Percentiles rank a stretch among this genome's conserved stretches.
Evolutionary conservation across 2,113 vertebrate genomes (phyloP).

Genomic region (Varanus komodoensis): DNA sequence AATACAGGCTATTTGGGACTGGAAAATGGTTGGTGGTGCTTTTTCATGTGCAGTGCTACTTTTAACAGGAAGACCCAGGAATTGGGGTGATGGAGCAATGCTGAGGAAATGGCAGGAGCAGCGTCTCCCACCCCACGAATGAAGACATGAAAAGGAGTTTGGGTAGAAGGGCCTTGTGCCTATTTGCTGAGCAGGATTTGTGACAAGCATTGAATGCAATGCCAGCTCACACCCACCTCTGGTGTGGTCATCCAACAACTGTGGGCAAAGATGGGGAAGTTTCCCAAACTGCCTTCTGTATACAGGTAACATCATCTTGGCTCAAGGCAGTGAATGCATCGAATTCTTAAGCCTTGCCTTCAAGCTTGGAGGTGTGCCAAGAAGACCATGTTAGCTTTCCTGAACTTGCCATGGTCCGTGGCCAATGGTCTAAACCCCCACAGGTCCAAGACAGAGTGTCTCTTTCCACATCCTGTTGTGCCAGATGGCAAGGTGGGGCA

Average conservation of each 20-base stretch:
- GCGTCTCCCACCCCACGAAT: no score
- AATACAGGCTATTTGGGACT: not conserved
- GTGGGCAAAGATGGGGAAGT: not conserved
- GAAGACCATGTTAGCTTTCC: no score
- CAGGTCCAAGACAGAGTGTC: accelerated
- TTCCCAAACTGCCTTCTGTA: not conserved
- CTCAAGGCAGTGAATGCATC: not conserved
- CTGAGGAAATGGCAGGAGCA: not conserved
- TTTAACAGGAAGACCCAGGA: not conserved
- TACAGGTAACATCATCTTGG: no score
- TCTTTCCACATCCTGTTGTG: not conserved
- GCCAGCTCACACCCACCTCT: not conserved
- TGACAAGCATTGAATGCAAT: not conserved
- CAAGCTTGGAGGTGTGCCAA: not conserved
- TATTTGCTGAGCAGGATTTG: no score
- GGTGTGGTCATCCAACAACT: not conserved
- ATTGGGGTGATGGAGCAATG: not conserved
- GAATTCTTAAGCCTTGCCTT: not conserved
- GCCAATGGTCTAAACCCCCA: not conserved
- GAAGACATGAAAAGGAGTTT: not conserved
- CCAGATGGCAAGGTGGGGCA: not conserved
- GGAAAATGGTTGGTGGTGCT: not conserved
- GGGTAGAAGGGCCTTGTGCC: no score
- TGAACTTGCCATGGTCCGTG: not conserved
- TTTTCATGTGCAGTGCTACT: not conserved